Conservation (phyloP, 2,888 invertebrate species). For the Geophilus truncorum region DNA sequence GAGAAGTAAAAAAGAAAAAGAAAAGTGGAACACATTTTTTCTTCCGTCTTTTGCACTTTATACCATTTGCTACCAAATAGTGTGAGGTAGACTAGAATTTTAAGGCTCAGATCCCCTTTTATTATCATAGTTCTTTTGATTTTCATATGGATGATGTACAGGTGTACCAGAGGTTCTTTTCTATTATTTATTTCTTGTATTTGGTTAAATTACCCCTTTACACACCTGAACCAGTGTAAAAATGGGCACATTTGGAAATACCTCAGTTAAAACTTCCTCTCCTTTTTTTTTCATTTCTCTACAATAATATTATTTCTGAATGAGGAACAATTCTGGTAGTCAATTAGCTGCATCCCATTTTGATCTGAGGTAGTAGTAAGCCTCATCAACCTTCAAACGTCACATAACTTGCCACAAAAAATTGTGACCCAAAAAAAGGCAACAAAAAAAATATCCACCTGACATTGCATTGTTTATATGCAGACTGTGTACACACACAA, state of each 20-base stretch:
- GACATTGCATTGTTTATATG: slow-evolving; percentile 12
- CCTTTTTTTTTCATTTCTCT: too few species aligned
- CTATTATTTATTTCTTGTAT: not conserved
- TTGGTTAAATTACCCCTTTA: not conserved
- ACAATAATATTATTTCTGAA: not conserved
- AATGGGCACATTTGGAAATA: slow-evolving; percentile 27
- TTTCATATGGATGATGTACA: slow-evolving; percentile 17
- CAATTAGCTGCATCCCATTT: slow-evolving; percentile 27
- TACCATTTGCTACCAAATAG: not conserved
- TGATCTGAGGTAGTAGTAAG: slow-evolving; percentile 27
- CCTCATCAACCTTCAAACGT: slow-evolving; percentile 17
- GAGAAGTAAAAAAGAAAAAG: not conserved
- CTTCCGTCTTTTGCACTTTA: not conserved
- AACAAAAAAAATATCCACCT: not conserved
- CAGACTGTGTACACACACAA: slow-evolving; percentile 14
- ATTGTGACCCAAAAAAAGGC: slow-evolving; percentile 19
- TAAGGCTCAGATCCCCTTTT: slow-evolving; percentile 27
- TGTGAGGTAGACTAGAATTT: slow-evolving; percentile 18
- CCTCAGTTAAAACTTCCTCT: not conserved
- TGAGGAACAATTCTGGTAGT: slow-evolving; percentile 25
- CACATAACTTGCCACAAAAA: slow-evolving; percentile 14
- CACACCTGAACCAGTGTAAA: slow-evolving; percentile 15
- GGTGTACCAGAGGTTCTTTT: not conserved
- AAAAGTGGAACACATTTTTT: not conserved
- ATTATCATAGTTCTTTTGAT: not conserved